Conservation (phyloP, 2,113 vertebrate genomes). For the Panthera leo region DNA sequence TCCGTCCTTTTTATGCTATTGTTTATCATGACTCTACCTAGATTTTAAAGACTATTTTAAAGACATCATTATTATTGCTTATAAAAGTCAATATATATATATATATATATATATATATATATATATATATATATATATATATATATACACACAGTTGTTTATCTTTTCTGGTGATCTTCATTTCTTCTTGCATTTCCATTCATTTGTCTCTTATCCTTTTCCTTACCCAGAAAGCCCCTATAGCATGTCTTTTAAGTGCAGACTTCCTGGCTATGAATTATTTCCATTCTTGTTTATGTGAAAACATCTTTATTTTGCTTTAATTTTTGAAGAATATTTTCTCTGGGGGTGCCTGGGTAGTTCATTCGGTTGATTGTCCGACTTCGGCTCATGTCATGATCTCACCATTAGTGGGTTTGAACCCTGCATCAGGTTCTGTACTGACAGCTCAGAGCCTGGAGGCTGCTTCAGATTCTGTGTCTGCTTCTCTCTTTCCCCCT, state of each 20-base stretch:
- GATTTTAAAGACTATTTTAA: background rate
- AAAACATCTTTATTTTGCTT: background rate
- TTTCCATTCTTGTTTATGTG: background rate
- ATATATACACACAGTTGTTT: background rate
- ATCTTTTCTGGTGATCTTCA: background rate
- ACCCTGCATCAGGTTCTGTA: too few relatives aligned
- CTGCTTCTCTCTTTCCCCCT: background rate
- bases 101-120: too few relatives aligned
- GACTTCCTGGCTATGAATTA: background rate
- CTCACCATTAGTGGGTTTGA: too few relatives aligned
- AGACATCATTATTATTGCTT: background rate
- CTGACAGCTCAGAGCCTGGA: too few relatives aligned
- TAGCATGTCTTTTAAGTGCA: background rate
- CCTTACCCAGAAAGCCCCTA: background rate
- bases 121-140: too few relatives aligned
- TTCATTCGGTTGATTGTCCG: background rate
- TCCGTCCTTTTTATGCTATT: background rate
- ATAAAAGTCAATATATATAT: background rate
- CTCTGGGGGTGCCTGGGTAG: background rate
- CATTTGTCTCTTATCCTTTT: background rate
- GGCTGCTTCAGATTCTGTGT: background rate
- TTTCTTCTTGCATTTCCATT: background rate
- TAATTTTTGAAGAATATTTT: background rate
- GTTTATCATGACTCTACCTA: background rate
- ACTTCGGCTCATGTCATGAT: background rate